Percentiles rank a stretch among this genome's conserved stretches.
Conservation (phyloP, 2,113 vertebrate species). For the Lichenostomus cassidix region DNA sequence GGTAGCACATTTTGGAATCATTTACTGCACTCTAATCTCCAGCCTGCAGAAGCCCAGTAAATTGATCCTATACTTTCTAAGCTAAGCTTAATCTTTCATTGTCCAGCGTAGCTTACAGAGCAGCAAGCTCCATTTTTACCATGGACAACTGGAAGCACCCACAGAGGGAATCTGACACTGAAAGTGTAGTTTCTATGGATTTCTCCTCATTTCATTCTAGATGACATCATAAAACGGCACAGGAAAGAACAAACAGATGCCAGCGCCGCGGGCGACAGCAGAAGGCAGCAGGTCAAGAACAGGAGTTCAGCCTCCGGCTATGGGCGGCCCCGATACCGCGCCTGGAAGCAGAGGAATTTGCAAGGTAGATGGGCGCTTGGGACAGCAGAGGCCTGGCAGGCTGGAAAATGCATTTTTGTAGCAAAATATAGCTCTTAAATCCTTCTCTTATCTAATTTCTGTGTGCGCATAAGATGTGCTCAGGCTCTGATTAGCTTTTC, state of each 20-base stretch:
- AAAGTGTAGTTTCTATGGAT: background rate
- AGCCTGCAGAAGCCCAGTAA: background rate
- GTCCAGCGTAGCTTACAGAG: background rate
- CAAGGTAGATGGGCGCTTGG: slow-evolving; percentile 22
- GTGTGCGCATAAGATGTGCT: background rate
- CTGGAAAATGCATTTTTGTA: background rate
- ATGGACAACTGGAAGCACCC: background rate
- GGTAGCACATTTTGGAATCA: background rate
- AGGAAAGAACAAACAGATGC: background rate
- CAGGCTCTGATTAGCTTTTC: slow-evolving; percentile 1
- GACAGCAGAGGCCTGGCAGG: background rate
- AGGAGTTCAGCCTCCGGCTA: background rate
- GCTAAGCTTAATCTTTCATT: slow-evolving; percentile 5
- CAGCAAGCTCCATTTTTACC: background rate
- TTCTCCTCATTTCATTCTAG: slow-evolving; percentile 39
- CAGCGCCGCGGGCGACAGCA: background rate
- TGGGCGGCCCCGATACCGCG: background rate
- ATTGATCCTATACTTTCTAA: slow-evolving; percentile 21
- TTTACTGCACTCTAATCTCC: background rate
- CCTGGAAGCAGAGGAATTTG: slow-evolving; percentile 57
- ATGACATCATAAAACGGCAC: slow-evolving; percentile 63
- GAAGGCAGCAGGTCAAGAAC: slow-evolving; percentile 27
- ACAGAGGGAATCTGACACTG: background rate
- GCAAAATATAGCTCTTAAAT: background rate
- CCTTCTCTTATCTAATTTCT: background rate